phyloP scores from a whole-genome alignment of 1,140 invertebrate species.

The Cotesia chilonis region DNA sequence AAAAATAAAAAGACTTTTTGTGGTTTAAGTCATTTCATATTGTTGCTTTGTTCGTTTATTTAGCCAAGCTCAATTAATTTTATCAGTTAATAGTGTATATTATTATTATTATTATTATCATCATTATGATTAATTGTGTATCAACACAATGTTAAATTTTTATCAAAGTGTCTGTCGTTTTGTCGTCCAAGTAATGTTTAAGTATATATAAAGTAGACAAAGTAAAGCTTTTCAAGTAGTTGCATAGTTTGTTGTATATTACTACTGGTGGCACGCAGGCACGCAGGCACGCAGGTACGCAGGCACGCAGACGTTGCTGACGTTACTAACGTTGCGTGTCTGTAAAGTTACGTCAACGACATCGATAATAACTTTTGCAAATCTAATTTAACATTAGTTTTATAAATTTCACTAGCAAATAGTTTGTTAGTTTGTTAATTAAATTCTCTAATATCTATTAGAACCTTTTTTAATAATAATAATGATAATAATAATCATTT shows the following conservation, averaged over 20 bases:
- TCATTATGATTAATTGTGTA: conserved; percentile 29
- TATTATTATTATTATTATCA: no score
- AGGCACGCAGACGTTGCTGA: no score
- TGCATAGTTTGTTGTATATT: conserved; percentile 53
- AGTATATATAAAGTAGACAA: conserved; percentile 14
- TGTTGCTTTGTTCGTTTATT: background rate
- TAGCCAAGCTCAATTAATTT: conserved; percentile 18
- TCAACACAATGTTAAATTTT: conserved; percentile 48
- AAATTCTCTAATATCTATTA: no score
- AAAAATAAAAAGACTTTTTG: conserved; percentile 13
- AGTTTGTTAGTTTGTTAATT: conserved; percentile 49
- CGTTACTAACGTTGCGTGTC: conserved; percentile 49
- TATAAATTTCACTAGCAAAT: conserved; percentile 41
- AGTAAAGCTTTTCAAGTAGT: conserved; percentile 53
- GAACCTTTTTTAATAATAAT: no score
- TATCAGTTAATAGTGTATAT: background rate
- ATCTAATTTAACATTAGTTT: conserved; percentile 6
- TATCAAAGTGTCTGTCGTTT: conserved; percentile 39
- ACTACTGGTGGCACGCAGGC: conserved; percentile 50
- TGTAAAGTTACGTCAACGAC: conserved; percentile 32
- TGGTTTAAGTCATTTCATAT: conserved; percentile 1
- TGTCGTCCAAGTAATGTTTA: conserved; percentile 36
- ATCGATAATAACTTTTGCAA: conserved; percentile 8
- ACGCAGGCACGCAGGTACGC: conserved; percentile 29
- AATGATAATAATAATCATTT: no score